Evolutionary conservation across 2,113 vertebrate genomes (phyloP).

Genomic region (Muntiacus muntjak): DNA sequence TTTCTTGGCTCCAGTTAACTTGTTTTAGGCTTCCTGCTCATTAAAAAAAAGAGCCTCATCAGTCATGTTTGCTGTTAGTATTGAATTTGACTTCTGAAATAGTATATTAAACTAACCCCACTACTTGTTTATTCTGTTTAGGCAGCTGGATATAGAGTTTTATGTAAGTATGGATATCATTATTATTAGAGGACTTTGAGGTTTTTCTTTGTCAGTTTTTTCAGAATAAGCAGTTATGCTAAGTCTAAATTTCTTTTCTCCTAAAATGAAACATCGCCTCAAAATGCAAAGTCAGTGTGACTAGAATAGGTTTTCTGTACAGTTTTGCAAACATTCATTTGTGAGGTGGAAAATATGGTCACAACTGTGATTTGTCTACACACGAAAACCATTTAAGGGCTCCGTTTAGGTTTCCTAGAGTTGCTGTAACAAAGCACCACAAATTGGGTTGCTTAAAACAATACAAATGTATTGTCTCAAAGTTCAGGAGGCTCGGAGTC

Average conservation of each 20-base stretch:
- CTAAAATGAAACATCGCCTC: neutral
- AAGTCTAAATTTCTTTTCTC: constrained; percentile 6
- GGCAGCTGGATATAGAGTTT: neutral
- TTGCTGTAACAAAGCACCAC: neutral
- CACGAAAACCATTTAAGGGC: neutral
- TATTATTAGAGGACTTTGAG: neutral
- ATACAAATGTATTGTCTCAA: neutral
- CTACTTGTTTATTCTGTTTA: neutral
- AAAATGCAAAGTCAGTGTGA: neutral
- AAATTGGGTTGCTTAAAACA: neutral
- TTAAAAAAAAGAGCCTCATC: neutral
- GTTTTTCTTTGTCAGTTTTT: neutral
- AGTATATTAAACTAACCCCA: neutral
- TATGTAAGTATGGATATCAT: neutral
- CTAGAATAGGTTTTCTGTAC: neutral
- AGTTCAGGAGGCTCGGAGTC: neutral
- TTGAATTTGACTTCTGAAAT: neutral
- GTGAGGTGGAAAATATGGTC: neutral
- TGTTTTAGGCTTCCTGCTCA: neutral
- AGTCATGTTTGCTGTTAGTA: neutral
- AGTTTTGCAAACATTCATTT: neutral
- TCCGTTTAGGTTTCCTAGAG: neutral
- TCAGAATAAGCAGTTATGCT: neutral
- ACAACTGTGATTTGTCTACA: neutral
- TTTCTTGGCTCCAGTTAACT: neutral